These are phyloP conservation scores for Sisyra nigra DNA, from an alignment of 2,888 invertebrate genomes.

Conservation along the genomic window DNA sequence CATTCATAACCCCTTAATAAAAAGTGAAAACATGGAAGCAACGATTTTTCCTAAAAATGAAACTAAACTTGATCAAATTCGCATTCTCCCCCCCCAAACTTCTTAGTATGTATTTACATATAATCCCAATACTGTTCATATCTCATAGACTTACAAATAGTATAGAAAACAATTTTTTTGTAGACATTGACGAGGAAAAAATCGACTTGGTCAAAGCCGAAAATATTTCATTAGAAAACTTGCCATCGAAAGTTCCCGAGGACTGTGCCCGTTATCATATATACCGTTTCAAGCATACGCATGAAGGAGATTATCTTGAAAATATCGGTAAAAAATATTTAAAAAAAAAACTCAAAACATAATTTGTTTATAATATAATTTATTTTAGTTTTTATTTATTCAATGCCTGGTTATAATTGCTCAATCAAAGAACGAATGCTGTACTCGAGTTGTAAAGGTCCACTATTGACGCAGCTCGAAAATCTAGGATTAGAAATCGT, in stretches of 20 bases:
- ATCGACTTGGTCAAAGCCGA: conserved; percentile 68
- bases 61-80: too few species aligned
- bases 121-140: too few species aligned
- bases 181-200: conserved; percentile 72
- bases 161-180: conserved; percentile 14
- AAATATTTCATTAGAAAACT: conserved; percentile 39
- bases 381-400: conserved; percentile 84
- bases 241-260: conserved; percentile 66
- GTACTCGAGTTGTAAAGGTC: conserved; percentile 94
- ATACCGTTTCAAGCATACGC: conserved; percentile 77
- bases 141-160: neutral
- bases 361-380: conserved; percentile 5
- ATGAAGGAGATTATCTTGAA: conserved; percentile 82
- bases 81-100: too few species aligned
- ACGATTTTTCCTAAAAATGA: too few species aligned
- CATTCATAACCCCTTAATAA: too few species aligned
- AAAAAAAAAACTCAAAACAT: too few species aligned
- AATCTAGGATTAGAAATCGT: conserved; percentile 60
- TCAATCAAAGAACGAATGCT: conserved; percentile 97
- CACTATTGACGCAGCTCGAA: conserved; percentile 70
- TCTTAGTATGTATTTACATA: too few species aligned
- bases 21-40: too few species aligned
- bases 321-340: conserved; percentile 46
- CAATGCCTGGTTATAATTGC: conserved; percentile 93
- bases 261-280: conserved; percentile 85